Conservation (phyloP, 2,888 invertebrate species). For the Tillus elongatus region DNA sequence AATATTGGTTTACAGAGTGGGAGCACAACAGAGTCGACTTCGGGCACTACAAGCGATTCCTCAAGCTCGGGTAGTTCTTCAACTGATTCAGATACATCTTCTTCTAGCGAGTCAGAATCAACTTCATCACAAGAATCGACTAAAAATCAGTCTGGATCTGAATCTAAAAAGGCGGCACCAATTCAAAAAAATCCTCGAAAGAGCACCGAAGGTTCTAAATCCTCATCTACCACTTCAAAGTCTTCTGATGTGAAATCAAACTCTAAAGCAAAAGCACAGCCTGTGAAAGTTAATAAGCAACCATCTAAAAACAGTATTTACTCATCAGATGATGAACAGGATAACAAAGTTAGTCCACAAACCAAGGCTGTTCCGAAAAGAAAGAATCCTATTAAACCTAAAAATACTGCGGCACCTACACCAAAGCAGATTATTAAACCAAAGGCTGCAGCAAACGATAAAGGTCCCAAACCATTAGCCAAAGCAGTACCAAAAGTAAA, state of each 20-base stretch:
- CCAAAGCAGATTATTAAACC: conserved; percentile 26
- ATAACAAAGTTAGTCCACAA: conserved; percentile 35
- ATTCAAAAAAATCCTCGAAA: conserved; percentile 34
- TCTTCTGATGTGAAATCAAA: conserved; percentile 23
- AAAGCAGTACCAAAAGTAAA: conserved; percentile 12
- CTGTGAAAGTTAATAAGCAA: conserved; percentile 14
- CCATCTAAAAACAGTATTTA: conserved; percentile 35
- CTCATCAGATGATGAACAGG: conserved; percentile 35
- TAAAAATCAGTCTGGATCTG: conserved; percentile 30
- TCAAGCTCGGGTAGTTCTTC: conserved; percentile 60
- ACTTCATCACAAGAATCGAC: conserved; percentile 46
- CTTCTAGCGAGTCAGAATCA: conserved; percentile 63
- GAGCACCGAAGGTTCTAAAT: conserved; percentile 29
- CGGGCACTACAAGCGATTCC: conserved; percentile 59
- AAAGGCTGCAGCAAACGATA: conserved; percentile 25
- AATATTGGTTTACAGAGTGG: conserved; percentile 31
- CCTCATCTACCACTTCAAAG: conserved; percentile 13
- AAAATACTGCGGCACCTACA: conserved; percentile 46
- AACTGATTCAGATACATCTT: conserved; percentile 60
- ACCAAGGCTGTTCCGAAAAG: conserved; percentile 42
- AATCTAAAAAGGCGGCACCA: conserved; percentile 34
- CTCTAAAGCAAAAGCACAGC: conserved; percentile 21
- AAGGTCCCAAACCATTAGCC: conserved; percentile 10
- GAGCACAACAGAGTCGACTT: conserved; percentile 52
- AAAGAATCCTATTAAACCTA: conserved; percentile 52